phyloP scores from a whole-genome alignment of 1,140 invertebrate species.

The Meloidogyne chitwoodi region DNA sequence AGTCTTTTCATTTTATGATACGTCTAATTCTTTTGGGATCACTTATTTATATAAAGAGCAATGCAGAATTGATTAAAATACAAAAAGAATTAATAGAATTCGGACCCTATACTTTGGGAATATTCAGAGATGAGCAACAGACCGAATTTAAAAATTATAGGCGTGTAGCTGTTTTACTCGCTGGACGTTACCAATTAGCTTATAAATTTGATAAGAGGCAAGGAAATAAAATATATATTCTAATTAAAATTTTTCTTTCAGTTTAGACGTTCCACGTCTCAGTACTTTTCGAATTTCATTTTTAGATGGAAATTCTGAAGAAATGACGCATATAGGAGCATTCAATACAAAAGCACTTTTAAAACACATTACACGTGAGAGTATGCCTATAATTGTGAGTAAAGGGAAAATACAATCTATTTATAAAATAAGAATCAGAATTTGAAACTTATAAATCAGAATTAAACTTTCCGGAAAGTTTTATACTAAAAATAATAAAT shows the following conservation, averaged over 20 bases:
- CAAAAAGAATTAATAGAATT: background rate
- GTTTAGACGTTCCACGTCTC: background rate
- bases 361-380: constrained; percentile 28
- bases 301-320: constrained; percentile 6
- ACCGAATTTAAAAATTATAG: constrained; percentile 33
- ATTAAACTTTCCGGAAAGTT: background rate
- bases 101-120: constrained; percentile 31
- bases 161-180: constrained; percentile 25
- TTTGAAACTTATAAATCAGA: background rate
- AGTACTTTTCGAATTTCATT: constrained; percentile 17
- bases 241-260: constrained; percentile 10
- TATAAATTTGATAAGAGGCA: constrained; percentile 37
- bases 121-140: constrained; percentile 28
- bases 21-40: background rate
- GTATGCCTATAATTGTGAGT: constrained; percentile 30
- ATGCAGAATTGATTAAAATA: constrained; percentile 9
- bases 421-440: background rate
- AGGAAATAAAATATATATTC: background rate
- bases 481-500: background rate
- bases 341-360: constrained; percentile 33
- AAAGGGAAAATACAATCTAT: background rate
- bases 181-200: constrained; percentile 39
- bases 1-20: background rate
- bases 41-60: constrained; percentile 10
- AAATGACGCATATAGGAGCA: constrained; percentile 11